These are phyloP conservation scores for Embiotoca jacksoni DNA, from an alignment of 2,113 vertebrate species.

Conservation along the genomic window DNA sequence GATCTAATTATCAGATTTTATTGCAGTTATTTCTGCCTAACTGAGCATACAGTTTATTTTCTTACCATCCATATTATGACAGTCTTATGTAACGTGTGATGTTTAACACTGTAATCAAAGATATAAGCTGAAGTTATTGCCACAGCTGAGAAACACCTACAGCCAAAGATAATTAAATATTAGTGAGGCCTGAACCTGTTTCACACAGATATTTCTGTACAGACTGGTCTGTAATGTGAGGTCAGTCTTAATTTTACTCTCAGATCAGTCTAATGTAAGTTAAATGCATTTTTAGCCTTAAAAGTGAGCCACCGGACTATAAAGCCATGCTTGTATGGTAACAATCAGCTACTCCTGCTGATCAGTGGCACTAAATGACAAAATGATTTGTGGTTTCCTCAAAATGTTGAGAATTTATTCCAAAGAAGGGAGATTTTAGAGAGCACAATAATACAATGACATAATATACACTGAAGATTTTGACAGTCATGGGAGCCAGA, in stretches of 20 bases:
- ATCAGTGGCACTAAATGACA: not conserved
- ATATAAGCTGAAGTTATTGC: not conserved
- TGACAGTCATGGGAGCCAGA: not conserved
- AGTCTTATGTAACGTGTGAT: slow-evolving; percentile 1
- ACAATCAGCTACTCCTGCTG: not conserved
- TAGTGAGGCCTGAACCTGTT: not conserved
- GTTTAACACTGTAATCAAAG: slow-evolving; percentile 10
- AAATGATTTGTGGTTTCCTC: slow-evolving; percentile 8
- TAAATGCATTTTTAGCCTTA: not conserved
- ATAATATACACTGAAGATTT: not conserved
- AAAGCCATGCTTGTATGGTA: slow-evolving; percentile 4
- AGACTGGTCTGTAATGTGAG: not conserved
- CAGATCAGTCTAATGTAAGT: not conserved
- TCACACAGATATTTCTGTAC: not conserved
- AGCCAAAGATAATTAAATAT: slow-evolving; percentile 1
- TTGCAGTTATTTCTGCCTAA: not conserved
- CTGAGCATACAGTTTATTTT: not conserved
- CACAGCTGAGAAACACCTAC: not conserved
- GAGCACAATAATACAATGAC: not conserved
- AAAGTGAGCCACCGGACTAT: not conserved
- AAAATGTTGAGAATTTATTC: not conserved
- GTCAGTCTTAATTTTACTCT: not conserved
- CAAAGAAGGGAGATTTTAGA: not conserved
- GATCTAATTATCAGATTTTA: not conserved
- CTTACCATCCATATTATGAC: not conserved